These are phyloP conservation scores for Steinernema carpocapsae DNA, from an alignment of 2,888 invertebrate genomes.

Conservation along the genomic window DNA sequence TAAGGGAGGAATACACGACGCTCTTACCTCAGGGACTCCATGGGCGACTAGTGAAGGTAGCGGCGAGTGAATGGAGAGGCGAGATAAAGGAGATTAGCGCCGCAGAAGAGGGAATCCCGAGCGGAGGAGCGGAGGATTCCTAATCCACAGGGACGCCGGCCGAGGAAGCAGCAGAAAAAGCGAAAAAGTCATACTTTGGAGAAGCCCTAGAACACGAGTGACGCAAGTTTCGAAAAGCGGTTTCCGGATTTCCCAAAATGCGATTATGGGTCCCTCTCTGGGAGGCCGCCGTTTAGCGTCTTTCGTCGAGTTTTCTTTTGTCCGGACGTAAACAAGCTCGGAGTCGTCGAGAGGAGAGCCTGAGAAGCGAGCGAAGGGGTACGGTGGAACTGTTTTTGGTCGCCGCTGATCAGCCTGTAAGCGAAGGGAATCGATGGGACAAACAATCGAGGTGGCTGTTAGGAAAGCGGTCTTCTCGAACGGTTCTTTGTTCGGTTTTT, in stretches of 20 bases:
- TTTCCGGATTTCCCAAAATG: background rate
- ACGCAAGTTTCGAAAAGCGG: background rate
- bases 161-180: too few species aligned
- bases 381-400: background rate
- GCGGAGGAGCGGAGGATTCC: constrained; percentile 4
- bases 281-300: too few species aligned
- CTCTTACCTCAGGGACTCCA: constrained; percentile 20
- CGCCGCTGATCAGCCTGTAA: background rate
- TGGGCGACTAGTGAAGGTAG: background rate
- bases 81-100: background rate
- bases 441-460: background rate
- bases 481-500: too few species aligned
- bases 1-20: too few species aligned
- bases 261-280: too few species aligned
- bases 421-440: background rate
- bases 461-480: too few species aligned
- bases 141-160: background rate
- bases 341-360: background rate
- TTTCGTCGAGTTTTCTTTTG: too few species aligned
- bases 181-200: background rate
- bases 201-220: background rate
- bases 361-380: background rate
- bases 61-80: background rate
- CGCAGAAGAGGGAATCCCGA: background rate
- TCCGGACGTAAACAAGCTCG: background rate